phyloP scores from a whole-genome alignment of 2,888 invertebrate species.

The Bruchidius siliquastri region DNA sequence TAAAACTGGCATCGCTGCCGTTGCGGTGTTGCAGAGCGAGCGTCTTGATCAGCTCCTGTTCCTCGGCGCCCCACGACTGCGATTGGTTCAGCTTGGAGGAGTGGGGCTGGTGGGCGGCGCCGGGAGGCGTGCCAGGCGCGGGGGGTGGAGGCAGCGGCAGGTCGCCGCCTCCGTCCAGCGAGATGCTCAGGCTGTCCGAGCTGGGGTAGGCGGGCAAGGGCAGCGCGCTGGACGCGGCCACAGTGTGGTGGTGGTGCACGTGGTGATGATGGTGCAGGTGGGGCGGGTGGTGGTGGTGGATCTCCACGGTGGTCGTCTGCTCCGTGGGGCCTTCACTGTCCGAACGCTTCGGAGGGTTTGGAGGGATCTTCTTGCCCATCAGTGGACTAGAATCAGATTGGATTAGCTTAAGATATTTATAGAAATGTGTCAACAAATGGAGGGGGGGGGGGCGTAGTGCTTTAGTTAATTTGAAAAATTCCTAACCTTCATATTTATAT shows the following conservation, averaged over 20 bases:
- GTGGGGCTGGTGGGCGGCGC: constrained; percentile 51
- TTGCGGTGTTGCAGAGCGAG: constrained; percentile 59
- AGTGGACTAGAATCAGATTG: constrained; percentile 57
- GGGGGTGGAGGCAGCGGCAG: constrained; percentile 61
- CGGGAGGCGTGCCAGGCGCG: constrained; percentile 62
- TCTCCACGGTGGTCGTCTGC: constrained; percentile 47
- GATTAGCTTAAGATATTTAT: no score
- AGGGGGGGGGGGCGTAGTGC: no score
- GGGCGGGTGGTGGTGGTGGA: constrained; percentile 15
- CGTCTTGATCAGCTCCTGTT: constrained; percentile 47
- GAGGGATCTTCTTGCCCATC: constrained; percentile 72
- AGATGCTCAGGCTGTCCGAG: constrained; percentile 60
- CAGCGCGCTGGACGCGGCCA: constrained; percentile 52
- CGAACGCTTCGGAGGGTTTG: constrained; percentile 75
- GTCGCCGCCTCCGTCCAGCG: constrained; percentile 51
- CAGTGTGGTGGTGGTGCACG: constrained; percentile 31
- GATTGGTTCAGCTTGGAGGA: constrained; percentile 51
- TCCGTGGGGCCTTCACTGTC: constrained; percentile 31
- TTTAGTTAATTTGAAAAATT: no score
- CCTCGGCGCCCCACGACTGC: constrained; percentile 54
- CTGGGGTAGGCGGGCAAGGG: constrained; percentile 62
- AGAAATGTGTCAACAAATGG: no score
- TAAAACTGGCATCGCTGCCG: constrained; percentile 79
- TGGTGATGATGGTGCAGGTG: constrained; percentile 20
- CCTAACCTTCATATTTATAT: no score